Evolutionary conservation across 1,140 invertebrate genomes (phyloP), one percentile per base, ranked within the genome.

Genomic region (Drosophila busckii): DNA sequence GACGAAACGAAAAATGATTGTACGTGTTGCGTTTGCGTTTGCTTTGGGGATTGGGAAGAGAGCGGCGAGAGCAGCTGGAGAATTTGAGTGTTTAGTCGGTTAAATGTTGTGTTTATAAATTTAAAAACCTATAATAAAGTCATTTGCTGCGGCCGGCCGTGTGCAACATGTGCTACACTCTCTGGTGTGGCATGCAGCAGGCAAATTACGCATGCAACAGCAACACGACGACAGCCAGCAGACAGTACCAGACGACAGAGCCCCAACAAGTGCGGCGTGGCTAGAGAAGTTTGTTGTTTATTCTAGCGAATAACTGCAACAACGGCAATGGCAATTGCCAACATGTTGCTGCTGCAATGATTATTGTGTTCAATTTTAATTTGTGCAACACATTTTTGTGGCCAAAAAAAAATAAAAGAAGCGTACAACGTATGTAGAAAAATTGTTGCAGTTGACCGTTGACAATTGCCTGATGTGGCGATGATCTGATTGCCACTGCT

Each of bases 41-140:
- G 44, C 8, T 41, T 19, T 9, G 26, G 28, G 15, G 19, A 13
- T 42, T 23, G 20, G 16, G 22, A 19, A 17, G 15, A 9, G 10
- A 31, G 25, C 38, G 44, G 54, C 55, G 26, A 38, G 42, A 19
- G 44, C 56, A 66, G 70, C 67, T 80, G 53, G 61, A 28, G 60
- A 64, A 61, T 76, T 75, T 59, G 53, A 60, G 63, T 80, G 53
- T 80, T 78, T 67, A 68, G 67, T 68, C 54, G 50, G 49, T 73
- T 78, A 80, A 78, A 80, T 80, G 73, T 67, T 71, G 73, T 73
- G 48, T 67, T 78, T 78, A 78, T 78, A 71, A 80, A 78, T 80
- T 80, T 78, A 80, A 78, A 80, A 78, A 78, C 73, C 71, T 80
- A 78, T 78, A 78, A 78, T 78, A 78, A 78, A 78, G 71, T 67